Evolutionary conservation across 1,140 invertebrate species (phyloP), one percentile per base, ranked within the genome.

Genomic region (Globodera rostochiensis): DNA sequence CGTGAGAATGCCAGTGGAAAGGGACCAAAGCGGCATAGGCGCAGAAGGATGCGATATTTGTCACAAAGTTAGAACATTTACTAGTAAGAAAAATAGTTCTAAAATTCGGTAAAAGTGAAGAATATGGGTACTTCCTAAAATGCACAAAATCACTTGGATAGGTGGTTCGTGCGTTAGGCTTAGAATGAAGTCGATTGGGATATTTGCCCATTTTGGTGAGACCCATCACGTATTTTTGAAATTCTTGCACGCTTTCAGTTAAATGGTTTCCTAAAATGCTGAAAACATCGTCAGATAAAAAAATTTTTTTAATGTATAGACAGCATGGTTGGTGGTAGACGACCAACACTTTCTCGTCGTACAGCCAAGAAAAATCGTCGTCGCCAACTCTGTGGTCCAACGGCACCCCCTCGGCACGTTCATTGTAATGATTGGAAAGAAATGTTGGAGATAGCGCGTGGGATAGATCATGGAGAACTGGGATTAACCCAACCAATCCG

Each of bases 361-460:
- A 79, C 71, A 47, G 7, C 21, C 71, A 50, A 64, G 11, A 79
- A 79, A 64, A 69, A 21, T 21, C 53, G 77, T 8, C 50, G 77
- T 21, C 80, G 79, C 19, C 79, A 82, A 79, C 79, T 79, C n/a
- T 47, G 73, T 80, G 79, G 79, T 49, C 80, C 80, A 7, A 79
- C 71, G 46, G 81, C 81, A 9, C 81, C 81, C 1, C 81, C 81
- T 13, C 21, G 73, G 19, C 81, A 82, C 49, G 81, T 82, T 9
- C 81, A 82, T 76, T 82, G 81, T 45, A 80, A 80, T 45, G 81
- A 82, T 76, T 82, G 81, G 81, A 49, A 67, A 45, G 81, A 82
- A 83, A 82, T 82, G 81, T 50, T 82, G 46, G 69, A 80, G 46
- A 70, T 82, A 11, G 81, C 81, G 49, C 66, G 60, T 19, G 46